Conservation (phyloP, 2,888 invertebrate genomes). For the Cetonia aurata region DNA sequence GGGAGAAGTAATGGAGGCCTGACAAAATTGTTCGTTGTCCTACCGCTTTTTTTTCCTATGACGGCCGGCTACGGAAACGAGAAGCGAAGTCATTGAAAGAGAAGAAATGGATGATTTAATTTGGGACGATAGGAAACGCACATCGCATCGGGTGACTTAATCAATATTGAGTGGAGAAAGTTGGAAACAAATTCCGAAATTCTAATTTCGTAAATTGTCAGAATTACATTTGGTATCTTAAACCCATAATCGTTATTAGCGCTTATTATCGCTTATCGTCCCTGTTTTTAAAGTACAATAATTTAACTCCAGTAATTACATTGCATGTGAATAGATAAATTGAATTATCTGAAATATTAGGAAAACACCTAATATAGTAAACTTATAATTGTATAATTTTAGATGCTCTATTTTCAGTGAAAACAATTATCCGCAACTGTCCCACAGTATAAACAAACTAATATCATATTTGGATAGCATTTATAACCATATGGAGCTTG, state of each 20-base stretch:
- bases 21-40: conserved; percentile 11
- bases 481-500: too few relatives aligned
- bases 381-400: too few relatives aligned
- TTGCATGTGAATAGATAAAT: too few relatives aligned
- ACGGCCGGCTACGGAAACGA: conserved; percentile 4
- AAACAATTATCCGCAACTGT: too few relatives aligned
- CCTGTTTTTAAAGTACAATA: background rate
- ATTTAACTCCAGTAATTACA: too few relatives aligned
- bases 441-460: too few relatives aligned
- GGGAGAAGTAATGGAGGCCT: conserved; percentile 10
- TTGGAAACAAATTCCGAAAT: conserved; percentile 7
- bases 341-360: too few relatives aligned
- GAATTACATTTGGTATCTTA: background rate
- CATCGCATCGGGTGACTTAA: conserved; percentile 14
- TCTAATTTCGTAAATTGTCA: conserved; percentile 1
- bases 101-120: conserved; percentile 30
- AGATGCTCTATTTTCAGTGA: too few relatives aligned
- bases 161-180: conserved; percentile 4
- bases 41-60: conserved; percentile 19
- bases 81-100: background rate
- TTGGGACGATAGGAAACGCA: conserved; percentile 8
- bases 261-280: background rate
- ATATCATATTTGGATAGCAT: too few relatives aligned
- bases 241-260: too few relatives aligned
- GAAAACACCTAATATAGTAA: too few relatives aligned